Evolutionary conservation across 2,113 vertebrate species (phyloP).

Genomic region (Noctilio leporinus): DNA sequence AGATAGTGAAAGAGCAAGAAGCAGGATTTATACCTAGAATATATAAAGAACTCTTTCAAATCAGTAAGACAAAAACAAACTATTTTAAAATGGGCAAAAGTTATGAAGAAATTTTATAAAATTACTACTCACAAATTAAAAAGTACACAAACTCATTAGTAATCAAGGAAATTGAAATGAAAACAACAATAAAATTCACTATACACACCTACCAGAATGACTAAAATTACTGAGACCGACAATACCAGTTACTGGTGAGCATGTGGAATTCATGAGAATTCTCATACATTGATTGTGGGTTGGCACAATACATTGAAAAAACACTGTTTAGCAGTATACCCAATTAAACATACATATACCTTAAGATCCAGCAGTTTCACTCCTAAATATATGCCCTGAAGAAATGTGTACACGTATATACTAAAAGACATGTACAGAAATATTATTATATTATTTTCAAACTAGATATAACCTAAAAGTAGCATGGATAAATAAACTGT

Average conservation of each 20-base stretch:
- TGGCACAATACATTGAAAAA: background rate
- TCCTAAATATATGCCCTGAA: background rate
- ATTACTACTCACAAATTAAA: background rate
- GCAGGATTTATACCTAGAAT: background rate
- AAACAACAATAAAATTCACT: background rate
- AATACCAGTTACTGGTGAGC: background rate
- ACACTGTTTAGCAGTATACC: background rate
- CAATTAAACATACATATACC: background rate
- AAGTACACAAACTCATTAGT: background rate
- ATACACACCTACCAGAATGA: background rate
- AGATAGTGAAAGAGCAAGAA: background rate
- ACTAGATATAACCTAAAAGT: background rate
- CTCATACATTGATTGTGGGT: background rate
- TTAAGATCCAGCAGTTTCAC: no score
- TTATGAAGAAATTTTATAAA: background rate
- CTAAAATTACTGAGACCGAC: background rate
- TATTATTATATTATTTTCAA: background rate
- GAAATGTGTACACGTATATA: background rate
- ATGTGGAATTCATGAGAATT: background rate
- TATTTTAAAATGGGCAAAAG: background rate
- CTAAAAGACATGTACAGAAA: background rate
- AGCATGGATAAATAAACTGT: background rate
- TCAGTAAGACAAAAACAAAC: background rate
- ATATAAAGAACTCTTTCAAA: background rate
- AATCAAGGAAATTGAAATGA: background rate